Percentiles rank a stretch among this genome's conserved stretches.
Conservation (phyloP, 2,888 invertebrate genomes). For the Tinea semifulvella region DNA sequence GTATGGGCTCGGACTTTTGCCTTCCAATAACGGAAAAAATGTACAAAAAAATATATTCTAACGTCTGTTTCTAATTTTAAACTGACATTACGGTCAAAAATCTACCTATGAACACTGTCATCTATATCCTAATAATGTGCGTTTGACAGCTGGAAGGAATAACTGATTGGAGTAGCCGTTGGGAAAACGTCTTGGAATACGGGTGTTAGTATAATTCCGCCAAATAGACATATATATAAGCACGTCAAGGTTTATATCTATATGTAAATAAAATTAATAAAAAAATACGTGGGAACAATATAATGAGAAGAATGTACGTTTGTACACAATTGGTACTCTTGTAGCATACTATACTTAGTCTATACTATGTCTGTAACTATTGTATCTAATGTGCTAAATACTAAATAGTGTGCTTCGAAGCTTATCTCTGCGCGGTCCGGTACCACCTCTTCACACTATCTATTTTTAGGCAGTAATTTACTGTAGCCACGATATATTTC, state of each 20-base stretch:
- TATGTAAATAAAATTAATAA: constrained; percentile 58
- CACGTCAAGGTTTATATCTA: constrained; percentile 22
- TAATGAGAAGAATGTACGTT: constrained; percentile 57
- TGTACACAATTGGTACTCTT: constrained; percentile 63
- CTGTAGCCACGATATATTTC: constrained; percentile 9
- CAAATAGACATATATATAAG: constrained; percentile 9
- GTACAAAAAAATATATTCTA: too few relatives aligned
- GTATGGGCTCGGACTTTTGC: too few relatives aligned
- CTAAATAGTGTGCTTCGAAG: constrained; percentile 12
- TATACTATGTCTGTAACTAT: constrained; percentile 33
- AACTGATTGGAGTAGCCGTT: too few relatives aligned
- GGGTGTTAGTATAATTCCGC: not conserved
- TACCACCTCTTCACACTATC: not conserved
- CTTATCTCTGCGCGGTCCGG: not conserved
- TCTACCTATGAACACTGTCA: too few relatives aligned
- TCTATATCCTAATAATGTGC: too few relatives aligned
- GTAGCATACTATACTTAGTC: constrained; percentile 52
- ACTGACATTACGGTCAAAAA: too few relatives aligned
- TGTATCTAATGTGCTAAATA: not conserved
- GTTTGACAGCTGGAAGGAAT: too few relatives aligned
- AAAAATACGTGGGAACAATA: constrained; percentile 63
- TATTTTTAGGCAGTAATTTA: constrained; percentile 10
- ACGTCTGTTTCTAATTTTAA: too few relatives aligned
- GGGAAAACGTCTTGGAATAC: too few relatives aligned
- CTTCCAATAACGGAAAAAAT: too few relatives aligned